Evolutionary conservation across 2,797 vertebrate genomes (phyloP).

Genomic region (Bothrops alternatus): DNA sequence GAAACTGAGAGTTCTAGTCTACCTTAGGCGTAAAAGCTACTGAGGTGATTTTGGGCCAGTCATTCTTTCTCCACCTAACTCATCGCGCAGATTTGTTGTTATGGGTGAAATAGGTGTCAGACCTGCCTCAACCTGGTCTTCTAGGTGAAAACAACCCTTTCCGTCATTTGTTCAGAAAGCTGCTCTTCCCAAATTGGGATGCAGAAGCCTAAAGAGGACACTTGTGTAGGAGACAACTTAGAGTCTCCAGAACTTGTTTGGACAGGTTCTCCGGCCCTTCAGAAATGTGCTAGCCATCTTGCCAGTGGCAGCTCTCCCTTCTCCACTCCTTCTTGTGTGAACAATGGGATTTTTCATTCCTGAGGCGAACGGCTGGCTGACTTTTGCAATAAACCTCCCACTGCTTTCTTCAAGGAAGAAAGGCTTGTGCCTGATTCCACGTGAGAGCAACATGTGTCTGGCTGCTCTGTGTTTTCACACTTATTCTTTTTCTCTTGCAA

Average conservation of each 20-base stretch:
- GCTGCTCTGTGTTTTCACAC: slow-evolving; percentile 68
- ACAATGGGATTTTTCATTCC: slow-evolving; percentile 55
- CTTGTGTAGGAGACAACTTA: background rate
- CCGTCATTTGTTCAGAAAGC: no score
- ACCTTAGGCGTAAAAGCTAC: no score
- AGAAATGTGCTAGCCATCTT: background rate
- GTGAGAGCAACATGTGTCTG: slow-evolving; percentile 42
- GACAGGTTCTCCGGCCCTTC: background rate
- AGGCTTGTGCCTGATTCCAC: slow-evolving; percentile 58
- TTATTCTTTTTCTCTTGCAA: slow-evolving; percentile 63
- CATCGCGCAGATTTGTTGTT: no score
- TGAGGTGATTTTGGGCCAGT: no score
- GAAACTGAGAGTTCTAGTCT: no score
- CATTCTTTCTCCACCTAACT: no score
- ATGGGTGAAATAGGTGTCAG: no score
- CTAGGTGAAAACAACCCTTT: no score
- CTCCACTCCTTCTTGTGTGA: slow-evolving; percentile 31
- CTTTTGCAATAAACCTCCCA: slow-evolving; percentile 2
- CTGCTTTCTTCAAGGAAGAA: slow-evolving; percentile 45
- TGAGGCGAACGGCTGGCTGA: slow-evolving; percentile 37
- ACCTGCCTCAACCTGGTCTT: no score
- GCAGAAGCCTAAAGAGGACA: background rate
- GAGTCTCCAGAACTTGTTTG: background rate
- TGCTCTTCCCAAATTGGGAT: background rate
- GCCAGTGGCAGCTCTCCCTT: background rate